These are phyloP conservation scores for Sinhomidia bicolor DNA, from an alignment of 2,888 invertebrate species.

Conservation along the genomic window DNA sequence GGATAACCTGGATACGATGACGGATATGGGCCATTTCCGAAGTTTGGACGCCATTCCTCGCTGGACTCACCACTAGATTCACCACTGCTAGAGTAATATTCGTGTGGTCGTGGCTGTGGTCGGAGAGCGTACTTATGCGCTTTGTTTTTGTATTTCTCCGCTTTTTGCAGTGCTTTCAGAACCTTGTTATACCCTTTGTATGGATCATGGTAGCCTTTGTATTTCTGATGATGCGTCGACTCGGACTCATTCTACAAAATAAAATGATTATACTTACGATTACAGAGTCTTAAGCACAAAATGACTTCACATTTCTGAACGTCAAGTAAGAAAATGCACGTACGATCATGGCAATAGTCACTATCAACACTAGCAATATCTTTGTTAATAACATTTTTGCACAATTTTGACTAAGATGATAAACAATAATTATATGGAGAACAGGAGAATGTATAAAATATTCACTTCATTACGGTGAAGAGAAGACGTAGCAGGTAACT, in stretches of 20 bases:
- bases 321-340: conserved; percentile 47
- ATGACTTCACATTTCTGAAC: conserved; percentile 28
- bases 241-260: conserved; percentile 39
- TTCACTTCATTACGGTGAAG: not conserved
- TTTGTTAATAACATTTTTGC: conserved; percentile 43
- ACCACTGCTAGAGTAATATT: not conserved
- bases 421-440: not conserved
- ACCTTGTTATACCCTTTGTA: conserved; percentile 59
- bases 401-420: not conserved
- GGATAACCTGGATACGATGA: conserved; percentile 2
- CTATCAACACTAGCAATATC: conserved; percentile 44
- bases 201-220: conserved; percentile 58
- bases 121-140: conserved; percentile 9
- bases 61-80: conserved; percentile 25
- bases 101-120: not conserved
- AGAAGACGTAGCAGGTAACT: not conserved
- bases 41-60: not conserved
- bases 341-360: conserved; percentile 46
- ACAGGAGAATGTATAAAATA: not conserved
- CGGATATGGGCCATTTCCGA: not conserved
- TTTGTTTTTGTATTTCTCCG: conserved; percentile 60
- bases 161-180: conserved; percentile 68
- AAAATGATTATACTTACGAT: conserved; percentile 11
- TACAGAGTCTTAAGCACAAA: conserved; percentile 32
- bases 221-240: conserved; percentile 41